phyloP scores from a whole-genome alignment of 2,113 vertebrate species.

The Tonatia bakeri region DNA sequence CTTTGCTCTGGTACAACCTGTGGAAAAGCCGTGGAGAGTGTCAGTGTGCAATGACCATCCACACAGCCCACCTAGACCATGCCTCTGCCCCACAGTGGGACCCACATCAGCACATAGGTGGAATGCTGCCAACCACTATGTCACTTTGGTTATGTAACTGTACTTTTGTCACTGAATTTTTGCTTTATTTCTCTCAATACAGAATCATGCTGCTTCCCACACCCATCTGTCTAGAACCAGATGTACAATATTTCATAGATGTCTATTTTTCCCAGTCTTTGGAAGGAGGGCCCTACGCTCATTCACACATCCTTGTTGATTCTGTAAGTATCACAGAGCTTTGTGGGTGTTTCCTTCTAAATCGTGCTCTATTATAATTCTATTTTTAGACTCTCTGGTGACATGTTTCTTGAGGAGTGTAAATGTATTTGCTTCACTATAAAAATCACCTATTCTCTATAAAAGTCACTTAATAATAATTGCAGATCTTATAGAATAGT shows the following conservation, averaged over 20 bases:
- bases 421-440: background rate
- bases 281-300: constrained; percentile 52
- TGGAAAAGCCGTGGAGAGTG: background rate
- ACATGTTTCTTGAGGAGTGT: background rate
- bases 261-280: constrained; percentile 82
- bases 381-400: background rate
- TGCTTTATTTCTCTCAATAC: constrained; percentile 39
- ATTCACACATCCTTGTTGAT: constrained; percentile 85
- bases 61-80: background rate
- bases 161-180: background rate
- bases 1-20: background rate
- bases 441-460: background rate
- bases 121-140: background rate
- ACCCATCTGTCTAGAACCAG: constrained; percentile 83
- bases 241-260: constrained; percentile 84
- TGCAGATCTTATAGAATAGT: background rate
- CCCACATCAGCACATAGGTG: background rate
- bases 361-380: background rate
- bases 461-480: background rate
- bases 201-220: constrained; percentile 83
- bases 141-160: background rate
- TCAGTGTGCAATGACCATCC: background rate
- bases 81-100: background rate
- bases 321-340: constrained; percentile 83
- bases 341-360: background rate